phyloP scores from a whole-genome alignment of 1,140 invertebrate genomes.

The Lepeophtheirus salmonis region DNA sequence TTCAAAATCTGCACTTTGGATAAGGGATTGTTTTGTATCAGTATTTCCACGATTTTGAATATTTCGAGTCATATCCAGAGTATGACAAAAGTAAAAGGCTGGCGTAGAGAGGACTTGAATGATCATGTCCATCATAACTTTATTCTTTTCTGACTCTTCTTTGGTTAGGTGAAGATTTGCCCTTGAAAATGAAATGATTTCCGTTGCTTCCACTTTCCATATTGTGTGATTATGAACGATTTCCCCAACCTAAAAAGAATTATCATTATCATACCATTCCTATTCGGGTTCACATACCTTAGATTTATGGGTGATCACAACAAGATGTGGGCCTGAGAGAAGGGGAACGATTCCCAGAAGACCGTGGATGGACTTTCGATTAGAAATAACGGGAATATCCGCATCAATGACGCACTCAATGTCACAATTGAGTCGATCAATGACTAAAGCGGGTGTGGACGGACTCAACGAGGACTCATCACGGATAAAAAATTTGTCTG shows the following conservation, averaged over 20 bases:
- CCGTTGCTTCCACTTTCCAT: conserved; percentile 58
- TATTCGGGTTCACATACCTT: conserved; percentile 37
- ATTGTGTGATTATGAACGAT: conserved; percentile 42
- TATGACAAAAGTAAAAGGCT: conserved; percentile 75
- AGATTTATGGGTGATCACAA: conserved; percentile 67
- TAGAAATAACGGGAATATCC: conserved; percentile 23
- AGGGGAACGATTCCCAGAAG: conserved; percentile 68
- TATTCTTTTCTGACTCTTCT: conserved; percentile 33
- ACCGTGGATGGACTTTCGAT: conserved; percentile 58
- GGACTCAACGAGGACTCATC: conserved; percentile 10
- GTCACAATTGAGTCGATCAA: background rate
- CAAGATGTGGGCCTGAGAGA: conserved; percentile 64
- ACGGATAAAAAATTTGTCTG: conserved; percentile 23
- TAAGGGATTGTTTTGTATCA: conserved; percentile 27
- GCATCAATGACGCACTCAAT: background rate
- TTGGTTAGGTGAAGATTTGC: conserved; percentile 63
- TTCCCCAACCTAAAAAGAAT: background rate
- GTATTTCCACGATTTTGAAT: conserved; percentile 46
- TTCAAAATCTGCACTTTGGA: conserved; percentile 55
- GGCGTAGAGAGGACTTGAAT: conserved; percentile 54
- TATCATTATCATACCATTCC: background rate
- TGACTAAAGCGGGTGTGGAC: conserved; percentile 3
- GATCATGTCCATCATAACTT: conserved; percentile 40
- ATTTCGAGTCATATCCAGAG: conserved; percentile 80
- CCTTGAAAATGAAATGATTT: conserved; percentile 66